Percentiles rank a stretch among this genome's conserved stretches.
Evolutionary conservation across 2,888 invertebrate genomes (phyloP).

Genomic region (Flexamia atlantica): DNA sequence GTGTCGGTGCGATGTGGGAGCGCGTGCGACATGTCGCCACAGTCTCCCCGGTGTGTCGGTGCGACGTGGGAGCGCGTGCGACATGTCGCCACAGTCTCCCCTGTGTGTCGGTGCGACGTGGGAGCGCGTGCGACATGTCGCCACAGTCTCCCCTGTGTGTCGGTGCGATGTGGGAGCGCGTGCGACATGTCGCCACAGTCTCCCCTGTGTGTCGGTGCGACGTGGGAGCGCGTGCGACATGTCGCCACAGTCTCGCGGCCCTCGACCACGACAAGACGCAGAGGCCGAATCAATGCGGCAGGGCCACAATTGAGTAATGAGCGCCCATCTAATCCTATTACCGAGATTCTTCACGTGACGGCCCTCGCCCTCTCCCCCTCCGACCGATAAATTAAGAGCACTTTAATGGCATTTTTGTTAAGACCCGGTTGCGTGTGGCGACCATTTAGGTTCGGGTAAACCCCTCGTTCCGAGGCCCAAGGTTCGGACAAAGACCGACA

Average conservation of each 20-base stretch:
- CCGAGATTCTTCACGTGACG: constrained; percentile 49
- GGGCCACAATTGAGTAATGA: constrained; percentile 57
- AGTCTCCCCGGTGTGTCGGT: too few species aligned
- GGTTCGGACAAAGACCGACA: background rate
- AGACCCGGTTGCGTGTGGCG: constrained; percentile 43
- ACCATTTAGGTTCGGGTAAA: constrained; percentile 20
- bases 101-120: too few species aligned
- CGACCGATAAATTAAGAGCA: constrained; percentile 39
- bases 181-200: too few species aligned
- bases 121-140: too few species aligned
- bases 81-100: too few species aligned
- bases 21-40: too few species aligned
- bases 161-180: too few species aligned
- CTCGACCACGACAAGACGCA: background rate
- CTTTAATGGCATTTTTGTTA: constrained; percentile 54
- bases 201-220: background rate
- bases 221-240: constrained; percentile 4
- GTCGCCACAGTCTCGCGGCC: background rate
- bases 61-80: too few species aligned
- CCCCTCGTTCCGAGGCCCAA: background rate
- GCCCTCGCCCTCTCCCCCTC: constrained; percentile 13
- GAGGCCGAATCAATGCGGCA: constrained; percentile 42
- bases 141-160: too few species aligned
- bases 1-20: too few species aligned
- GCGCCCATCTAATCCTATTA: constrained; percentile 57